A percentile compares a stretch with the other conserved stretches of the same genome.
These are phyloP conservation scores for Enteromius radiatus DNA, from an alignment of 2,797 vertebrate species.

Conservation along the genomic window DNA sequence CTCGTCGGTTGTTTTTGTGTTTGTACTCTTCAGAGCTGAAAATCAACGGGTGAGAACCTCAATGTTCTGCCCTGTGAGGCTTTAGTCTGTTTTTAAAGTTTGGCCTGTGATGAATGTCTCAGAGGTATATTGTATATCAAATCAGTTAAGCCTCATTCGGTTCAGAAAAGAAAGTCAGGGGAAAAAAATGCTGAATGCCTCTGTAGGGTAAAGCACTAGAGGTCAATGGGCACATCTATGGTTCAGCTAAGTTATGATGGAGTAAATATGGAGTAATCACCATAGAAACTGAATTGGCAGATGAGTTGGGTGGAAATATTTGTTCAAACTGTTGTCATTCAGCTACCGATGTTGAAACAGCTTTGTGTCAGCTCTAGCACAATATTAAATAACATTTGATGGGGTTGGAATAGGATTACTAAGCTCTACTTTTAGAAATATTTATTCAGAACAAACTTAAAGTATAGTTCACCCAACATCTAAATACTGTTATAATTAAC, in stretches of 20 bases:
- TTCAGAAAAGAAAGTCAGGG: neutral
- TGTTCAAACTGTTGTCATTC: conserved; percentile 41
- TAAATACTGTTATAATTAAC: neutral
- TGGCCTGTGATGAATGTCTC: neutral
- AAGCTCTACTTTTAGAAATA: conserved; percentile 38
- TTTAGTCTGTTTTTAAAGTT: conserved; percentile 20
- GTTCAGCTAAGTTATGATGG: neutral
- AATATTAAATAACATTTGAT: conserved; percentile 22
- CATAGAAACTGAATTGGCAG: conserved; percentile 7
- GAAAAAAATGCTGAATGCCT: conserved; percentile 1
- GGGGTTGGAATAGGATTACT: conserved; percentile 4
- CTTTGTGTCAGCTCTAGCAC: conserved; percentile 29
- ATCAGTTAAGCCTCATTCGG: conserved; percentile 24
- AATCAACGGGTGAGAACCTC: neutral
- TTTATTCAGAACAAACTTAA: conserved; percentile 22
- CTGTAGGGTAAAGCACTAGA: neutral
- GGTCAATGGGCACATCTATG: conserved; percentile 19
- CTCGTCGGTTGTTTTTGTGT: conserved; percentile 24
- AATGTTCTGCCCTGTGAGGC: neutral
- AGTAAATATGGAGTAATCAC: conserved; percentile 33
- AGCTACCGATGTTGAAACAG: conserved; percentile 39
- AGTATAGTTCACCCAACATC: neutral
- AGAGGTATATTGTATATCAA: conserved; percentile 17
- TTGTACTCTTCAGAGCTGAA: conserved; percentile 10
- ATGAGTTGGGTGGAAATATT: conserved; percentile 39